A percentile compares a stretch with the other conserved stretches of the same genome.
phyloP scores from a whole-genome alignment of 2,113 vertebrate genomes.

The Eublepharis macularius region DNA sequence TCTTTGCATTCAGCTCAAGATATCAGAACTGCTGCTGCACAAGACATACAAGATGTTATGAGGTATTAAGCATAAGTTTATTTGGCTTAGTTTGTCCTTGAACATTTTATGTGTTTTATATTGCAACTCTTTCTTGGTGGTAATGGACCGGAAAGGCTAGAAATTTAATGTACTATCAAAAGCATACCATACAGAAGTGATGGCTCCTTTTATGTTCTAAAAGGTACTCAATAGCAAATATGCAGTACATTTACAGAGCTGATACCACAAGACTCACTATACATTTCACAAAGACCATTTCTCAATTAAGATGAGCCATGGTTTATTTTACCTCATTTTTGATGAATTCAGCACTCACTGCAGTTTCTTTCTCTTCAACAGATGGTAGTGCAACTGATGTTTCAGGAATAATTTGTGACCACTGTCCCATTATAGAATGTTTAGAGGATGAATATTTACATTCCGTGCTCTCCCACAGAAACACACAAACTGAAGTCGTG shows the following conservation, averaged over 20 bases:
- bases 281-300: neutral
- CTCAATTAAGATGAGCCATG: neutral
- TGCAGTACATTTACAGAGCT: accelerated
- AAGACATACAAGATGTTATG: no score
- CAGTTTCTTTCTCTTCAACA: conserved; percentile 84
- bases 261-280: neutral
- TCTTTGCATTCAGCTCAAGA: no score
- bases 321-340: conserved; percentile 82
- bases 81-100: no score
- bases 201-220: no score
- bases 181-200: no score
- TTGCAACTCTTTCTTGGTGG: no score
- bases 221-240: neutral
- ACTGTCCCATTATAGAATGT: conserved; percentile 73
- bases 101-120: no score
- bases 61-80: no score
- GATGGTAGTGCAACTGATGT: conserved; percentile 80
- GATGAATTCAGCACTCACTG: conserved; percentile 80
- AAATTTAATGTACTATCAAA: no score
- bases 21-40: no score
- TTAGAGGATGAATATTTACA: conserved; percentile 59
- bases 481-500: conserved; percentile 73
- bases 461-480: conserved; percentile 88
- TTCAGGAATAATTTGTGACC: conserved; percentile 81
- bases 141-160: no score